A percentile compares a stretch with the other conserved stretches of the same genome.
These are phyloP conservation scores for Sylvietta virens DNA, from an alignment of 2,113 vertebrate species.

Conservation along the genomic window DNA sequence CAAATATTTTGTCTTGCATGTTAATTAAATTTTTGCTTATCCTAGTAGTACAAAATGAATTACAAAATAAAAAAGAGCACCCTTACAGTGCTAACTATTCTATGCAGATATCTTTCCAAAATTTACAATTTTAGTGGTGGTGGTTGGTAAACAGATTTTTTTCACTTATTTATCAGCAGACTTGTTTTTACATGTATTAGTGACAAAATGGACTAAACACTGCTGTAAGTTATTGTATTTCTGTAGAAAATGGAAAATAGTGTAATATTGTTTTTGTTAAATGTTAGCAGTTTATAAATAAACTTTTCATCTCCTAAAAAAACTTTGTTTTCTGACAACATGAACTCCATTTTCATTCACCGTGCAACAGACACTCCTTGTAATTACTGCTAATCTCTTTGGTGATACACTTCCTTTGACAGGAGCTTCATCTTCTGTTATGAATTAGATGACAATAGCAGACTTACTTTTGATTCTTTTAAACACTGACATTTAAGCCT, in stretches of 20 bases:
- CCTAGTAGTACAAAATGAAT: not conserved
- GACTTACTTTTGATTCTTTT: not conserved
- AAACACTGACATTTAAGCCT: not conserved
- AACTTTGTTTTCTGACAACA: not conserved
- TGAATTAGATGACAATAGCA: not conserved
- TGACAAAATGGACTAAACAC: conserved; percentile 62
- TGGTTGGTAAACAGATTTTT: conserved; percentile 47
- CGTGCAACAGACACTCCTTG: not conserved
- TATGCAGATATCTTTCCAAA: conserved; percentile 68
- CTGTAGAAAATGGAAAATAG: conserved; percentile 67
- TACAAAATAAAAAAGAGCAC: not conserved
- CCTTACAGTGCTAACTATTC: conserved; percentile 39
- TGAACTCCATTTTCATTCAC: not conserved
- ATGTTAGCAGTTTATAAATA: conserved; percentile 75
- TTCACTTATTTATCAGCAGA: conserved; percentile 55
- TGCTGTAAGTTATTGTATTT: conserved; percentile 69
- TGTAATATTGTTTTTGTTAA: conserved; percentile 67
- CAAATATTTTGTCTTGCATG: conserved; percentile 65
- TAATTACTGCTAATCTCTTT: not conserved
- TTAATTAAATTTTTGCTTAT: conserved; percentile 53
- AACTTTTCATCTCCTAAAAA: conserved; percentile 68
- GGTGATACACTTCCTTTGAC: not conserved
- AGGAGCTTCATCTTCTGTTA: not conserved
- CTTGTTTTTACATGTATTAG: conserved; percentile 65
- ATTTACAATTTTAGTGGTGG: conserved; percentile 53